These are phyloP conservation scores for Montipora efflorescens DNA, from an alignment of 64 coral and sea anemone genomes.

Conservation along the genomic window DNA sequence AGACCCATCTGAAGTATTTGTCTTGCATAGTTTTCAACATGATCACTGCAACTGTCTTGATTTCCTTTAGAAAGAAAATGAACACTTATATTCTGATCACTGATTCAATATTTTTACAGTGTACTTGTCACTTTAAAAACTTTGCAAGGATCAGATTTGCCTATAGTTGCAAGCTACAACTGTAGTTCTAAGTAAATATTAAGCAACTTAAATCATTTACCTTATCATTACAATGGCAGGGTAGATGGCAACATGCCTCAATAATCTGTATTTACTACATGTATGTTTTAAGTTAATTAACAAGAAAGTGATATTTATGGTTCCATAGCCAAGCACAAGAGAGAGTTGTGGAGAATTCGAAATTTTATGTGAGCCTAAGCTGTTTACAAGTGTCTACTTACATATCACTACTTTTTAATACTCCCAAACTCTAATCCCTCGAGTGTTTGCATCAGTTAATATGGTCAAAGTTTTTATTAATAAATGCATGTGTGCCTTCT, in stretches of 20 bases:
- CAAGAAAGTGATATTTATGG: no score
- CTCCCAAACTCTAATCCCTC: neutral
- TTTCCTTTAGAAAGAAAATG: slow-evolving; percentile 38
- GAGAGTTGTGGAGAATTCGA: neutral
- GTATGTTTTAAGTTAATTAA: neutral
- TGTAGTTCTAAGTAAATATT: neutral
- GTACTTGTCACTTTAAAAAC: neutral
- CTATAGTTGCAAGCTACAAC: neutral
- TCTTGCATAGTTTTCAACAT: slow-evolving; percentile 53
- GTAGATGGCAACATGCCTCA: neutral
- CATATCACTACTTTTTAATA: neutral
- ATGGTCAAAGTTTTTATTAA: neutral
- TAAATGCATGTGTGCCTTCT: neutral
- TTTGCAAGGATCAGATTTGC: neutral
- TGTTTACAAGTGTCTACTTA: neutral
- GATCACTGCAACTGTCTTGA: slow-evolving; percentile 32
- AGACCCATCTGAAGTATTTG: slow-evolving; percentile 48
- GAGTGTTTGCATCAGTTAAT: neutral
- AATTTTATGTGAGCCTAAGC: neutral
- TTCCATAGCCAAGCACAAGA: neutral
- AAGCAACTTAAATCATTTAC: neutral
- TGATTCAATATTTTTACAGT: neutral
- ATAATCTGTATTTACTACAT: neutral
- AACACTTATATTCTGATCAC: neutral
- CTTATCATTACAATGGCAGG: neutral